Conservation (phyloP, 2,797 vertebrate genomes). For the Amazona finschi region DNA sequence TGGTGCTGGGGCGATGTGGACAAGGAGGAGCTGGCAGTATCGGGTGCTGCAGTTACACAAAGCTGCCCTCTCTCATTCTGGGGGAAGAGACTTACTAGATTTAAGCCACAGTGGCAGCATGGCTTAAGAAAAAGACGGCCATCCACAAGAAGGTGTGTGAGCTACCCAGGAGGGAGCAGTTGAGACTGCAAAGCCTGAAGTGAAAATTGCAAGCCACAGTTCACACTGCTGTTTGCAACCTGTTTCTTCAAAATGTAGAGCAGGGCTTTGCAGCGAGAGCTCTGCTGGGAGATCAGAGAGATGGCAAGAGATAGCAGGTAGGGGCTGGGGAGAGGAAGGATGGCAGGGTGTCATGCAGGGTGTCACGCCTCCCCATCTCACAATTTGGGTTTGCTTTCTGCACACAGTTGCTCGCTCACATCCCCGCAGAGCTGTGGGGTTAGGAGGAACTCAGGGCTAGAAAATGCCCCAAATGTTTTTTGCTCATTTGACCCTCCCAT, state of each 20-base stretch:
- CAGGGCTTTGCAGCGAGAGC: background rate
- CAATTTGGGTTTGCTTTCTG: background rate
- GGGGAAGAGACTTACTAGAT: background rate
- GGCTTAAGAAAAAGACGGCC: background rate
- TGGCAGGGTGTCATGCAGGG: rapidly evolving
- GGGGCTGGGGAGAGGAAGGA: background rate
- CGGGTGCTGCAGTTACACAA: rapidly evolving
- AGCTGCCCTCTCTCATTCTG: background rate
- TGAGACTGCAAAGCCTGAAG: background rate
- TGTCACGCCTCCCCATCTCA: background rate
- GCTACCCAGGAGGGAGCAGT: background rate
- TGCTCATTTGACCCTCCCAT: background rate
- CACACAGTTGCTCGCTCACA: rapidly evolving
- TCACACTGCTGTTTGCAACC: background rate
- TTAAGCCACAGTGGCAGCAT: background rate
- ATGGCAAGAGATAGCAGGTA: constrained; percentile 13
- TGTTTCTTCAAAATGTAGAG: background rate
- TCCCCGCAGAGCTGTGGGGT: rapidly evolving
- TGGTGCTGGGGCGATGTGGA: rapidly evolving
- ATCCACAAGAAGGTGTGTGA: background rate
- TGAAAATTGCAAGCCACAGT: background rate
- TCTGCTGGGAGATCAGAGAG: background rate
- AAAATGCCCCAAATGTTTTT: background rate
- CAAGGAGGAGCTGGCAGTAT: background rate
- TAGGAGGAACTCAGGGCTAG: background rate